These are phyloP conservation scores for Podargus strigoides DNA, from an alignment of 2,797 vertebrate genomes.

Conservation along the genomic window DNA sequence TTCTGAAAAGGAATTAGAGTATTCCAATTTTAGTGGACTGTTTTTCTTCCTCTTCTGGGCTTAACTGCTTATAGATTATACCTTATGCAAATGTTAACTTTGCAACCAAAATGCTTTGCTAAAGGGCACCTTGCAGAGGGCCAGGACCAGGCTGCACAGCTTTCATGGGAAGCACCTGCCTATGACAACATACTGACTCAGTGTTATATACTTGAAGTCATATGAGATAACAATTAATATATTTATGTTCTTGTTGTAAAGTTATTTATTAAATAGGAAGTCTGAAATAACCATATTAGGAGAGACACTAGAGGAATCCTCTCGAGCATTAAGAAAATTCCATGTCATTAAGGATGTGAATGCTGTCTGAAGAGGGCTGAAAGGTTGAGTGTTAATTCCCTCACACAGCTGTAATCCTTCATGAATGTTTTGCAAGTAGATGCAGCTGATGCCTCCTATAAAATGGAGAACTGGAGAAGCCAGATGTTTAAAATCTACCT, in stretches of 20 bases:
- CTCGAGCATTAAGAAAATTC: background rate
- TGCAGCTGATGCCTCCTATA: background rate
- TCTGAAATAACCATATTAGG: background rate
- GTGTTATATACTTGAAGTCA: background rate
- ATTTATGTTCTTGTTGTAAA: background rate
- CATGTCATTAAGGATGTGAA: conserved; percentile 9
- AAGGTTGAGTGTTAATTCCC: conserved; percentile 30
- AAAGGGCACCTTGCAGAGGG: background rate
- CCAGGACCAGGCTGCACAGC: background rate
- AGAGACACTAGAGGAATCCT: background rate
- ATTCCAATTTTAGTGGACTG: conserved; percentile 1
- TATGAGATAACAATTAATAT: background rate
- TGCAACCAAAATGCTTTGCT: background rate
- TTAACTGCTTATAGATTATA: conserved; percentile 29
- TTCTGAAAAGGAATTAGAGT: conserved; percentile 14
- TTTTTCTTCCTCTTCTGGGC: conserved; percentile 26
- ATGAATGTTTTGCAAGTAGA: background rate
- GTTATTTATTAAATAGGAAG: background rate
- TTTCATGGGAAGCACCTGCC: background rate
- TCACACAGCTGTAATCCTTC: conserved; percentile 26
- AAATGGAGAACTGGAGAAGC: background rate
- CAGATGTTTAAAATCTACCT: background rate
- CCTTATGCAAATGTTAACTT: conserved; percentile 4
- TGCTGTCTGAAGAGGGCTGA: conserved; percentile 1
- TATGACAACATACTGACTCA: background rate